phyloP scores from a whole-genome alignment of 2,797 vertebrate species.

The Microtus obscurus region DNA sequence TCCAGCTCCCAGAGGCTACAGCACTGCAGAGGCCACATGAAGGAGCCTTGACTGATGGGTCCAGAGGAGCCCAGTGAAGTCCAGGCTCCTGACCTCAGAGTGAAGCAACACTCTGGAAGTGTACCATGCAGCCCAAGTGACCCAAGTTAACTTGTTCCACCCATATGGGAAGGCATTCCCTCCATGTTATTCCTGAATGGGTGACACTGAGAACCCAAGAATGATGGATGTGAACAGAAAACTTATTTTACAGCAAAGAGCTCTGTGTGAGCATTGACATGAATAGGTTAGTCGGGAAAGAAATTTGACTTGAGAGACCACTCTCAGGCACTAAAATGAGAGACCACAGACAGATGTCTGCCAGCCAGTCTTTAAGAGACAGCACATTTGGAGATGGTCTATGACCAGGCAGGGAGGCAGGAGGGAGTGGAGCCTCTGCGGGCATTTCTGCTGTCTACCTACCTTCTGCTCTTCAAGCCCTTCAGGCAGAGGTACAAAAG shows the following conservation, averaged over 20 bases:
- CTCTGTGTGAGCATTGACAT: neutral
- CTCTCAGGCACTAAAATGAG: too few species aligned
- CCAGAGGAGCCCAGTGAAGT: neutral
- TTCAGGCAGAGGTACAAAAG: neutral
- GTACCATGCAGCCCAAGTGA: neutral
- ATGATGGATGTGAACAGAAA: neutral
- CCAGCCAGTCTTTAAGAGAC: neutral
- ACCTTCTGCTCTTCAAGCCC: neutral
- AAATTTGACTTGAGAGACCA: neutral
- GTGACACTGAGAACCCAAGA: neutral
- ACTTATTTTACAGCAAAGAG: neutral
- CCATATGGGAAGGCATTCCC: neutral
- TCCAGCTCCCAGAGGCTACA: neutral
- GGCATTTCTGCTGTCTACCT: neutral
- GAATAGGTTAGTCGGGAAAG: neutral
- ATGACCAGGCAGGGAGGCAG: neutral
- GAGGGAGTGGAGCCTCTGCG: neutral
- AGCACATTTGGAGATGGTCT: neutral
- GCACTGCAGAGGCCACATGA: neutral
- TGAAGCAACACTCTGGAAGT: neutral
- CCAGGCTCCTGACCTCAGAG: accelerated
- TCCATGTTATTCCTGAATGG: neutral
- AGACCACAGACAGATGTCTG: neutral
- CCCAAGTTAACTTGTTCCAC: accelerated
- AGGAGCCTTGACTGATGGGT: neutral